Conservation (phyloP, 1,140 invertebrate species). For the Bombus waltoni region DNA sequence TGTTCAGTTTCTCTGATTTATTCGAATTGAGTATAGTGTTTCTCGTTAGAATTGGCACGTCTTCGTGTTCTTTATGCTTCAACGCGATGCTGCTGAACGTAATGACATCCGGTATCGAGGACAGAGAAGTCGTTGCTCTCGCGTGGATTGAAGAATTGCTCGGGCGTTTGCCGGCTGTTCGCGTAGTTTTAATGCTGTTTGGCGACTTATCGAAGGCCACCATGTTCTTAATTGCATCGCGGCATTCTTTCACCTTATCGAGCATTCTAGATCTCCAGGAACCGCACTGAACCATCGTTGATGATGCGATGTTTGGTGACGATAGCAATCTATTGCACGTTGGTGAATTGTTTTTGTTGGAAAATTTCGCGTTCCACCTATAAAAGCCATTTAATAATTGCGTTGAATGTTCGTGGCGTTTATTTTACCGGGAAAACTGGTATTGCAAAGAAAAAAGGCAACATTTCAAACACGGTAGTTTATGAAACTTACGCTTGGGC, state of each 20-base stretch:
- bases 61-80: background rate
- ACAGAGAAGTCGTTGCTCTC: background rate
- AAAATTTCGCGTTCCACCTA: conserved; percentile 8
- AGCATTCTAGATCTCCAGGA: conserved; percentile 24
- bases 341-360: background rate
- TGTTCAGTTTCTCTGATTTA: background rate
- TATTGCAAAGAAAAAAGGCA: background rate
- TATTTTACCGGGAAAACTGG: background rate
- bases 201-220: background rate
- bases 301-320: background rate
- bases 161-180: too few relatives aligned
- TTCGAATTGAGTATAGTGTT: background rate
- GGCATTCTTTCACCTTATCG: conserved; percentile 13
- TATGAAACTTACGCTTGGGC: conserved; percentile 12
- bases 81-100: background rate
- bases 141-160: background rate
- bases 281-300: background rate
- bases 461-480: background rate
- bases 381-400: too few relatives aligned
- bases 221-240: background rate
- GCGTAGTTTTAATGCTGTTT: background rate
- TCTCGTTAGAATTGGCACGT: background rate
- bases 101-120: conserved; percentile 14
- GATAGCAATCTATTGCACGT: background rate
- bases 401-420: background rate